Percentiles rank a stretch among this genome's conserved stretches.
Evolutionary conservation across 92 coral and sea anemone genomes (phyloP).

Genomic region (Parazoanthus atlanticus): DNA sequence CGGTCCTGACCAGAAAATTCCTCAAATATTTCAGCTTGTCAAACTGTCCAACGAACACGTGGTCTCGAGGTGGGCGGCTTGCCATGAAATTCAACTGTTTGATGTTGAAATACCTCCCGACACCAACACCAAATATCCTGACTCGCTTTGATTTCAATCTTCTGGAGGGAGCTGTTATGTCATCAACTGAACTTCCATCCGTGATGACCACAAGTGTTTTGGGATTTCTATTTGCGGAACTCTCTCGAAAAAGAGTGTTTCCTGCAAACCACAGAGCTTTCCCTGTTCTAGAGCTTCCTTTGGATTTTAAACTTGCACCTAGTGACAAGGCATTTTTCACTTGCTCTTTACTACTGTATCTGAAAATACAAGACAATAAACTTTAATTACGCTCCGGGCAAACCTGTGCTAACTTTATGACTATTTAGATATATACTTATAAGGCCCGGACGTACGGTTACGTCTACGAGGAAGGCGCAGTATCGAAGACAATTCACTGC

Average conservation of each 20-base stretch:
- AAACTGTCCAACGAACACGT: constrained; percentile 29
- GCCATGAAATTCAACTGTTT: constrained; percentile 3
- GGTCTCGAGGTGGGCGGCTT: background rate
- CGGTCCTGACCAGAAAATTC: constrained; percentile 4
- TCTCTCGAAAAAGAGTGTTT: background rate
- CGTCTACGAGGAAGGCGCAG: no score
- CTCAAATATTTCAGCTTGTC: constrained; percentile 22
- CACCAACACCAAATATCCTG: constrained; percentile 15
- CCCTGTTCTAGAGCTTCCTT: constrained; percentile 25
- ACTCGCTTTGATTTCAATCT: constrained; percentile 9
- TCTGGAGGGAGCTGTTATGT: background rate
- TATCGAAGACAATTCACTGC: no score
- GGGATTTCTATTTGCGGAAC: background rate
- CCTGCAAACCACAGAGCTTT: constrained; percentile 3
- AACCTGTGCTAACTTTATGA: background rate
- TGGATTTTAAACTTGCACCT: background rate
- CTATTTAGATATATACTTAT: background rate
- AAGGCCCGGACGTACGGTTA: no score
- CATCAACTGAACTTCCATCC: constrained; percentile 14
- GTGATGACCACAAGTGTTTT: constrained; percentile 22
- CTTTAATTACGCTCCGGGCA: background rate
- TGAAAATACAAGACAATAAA: background rate
- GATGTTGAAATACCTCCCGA: constrained; percentile 1
- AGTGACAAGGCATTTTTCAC: background rate
- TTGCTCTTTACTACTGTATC: background rate